Base-by-base conservation (phyloP, 2,888 invertebrate genomes). In the Microctonus hyperodae region DNA sequence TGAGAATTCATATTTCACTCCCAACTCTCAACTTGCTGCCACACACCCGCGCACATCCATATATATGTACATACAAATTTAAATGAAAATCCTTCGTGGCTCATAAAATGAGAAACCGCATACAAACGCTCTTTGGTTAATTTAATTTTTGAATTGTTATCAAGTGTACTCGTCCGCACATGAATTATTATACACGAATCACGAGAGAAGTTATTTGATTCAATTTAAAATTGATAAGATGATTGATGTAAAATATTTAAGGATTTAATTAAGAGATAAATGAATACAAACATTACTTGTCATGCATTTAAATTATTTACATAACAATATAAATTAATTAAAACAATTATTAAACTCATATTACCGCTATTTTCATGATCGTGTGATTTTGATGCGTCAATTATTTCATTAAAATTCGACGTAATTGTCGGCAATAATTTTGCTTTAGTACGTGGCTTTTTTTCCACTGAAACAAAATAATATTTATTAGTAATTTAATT, bases 371-470 rank as follows among this genome's bases (percentile, higher is more conserved):
- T 78, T 66, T 77, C 79, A 53, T 75, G 71, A 9, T 74, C 72
- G 50, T 77, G 75, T 63, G 78, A 73, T 59, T 79, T 76, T 9
- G 82, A 80, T 40, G 78, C 73, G 67, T 78, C 79, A 7, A 79
- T 74, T 58, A 81, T 75, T 65, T 81, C 79, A 65, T 81, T 79
- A 50, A 74, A 74, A 56, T 73, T 78, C 1, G 79, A 76, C 40
- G 72, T 73, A 9, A 74, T 33, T 56, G 78, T 82, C 13, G 81
- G 74, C 1, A 74, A 65, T 13, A 75, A 71, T 72, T 76, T 78
- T 58, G 76, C 78, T 58, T 76, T 74, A 7, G 74, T 75, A 65
- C 77, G 75, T 64, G 75, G 77, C 64, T 73, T 78, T 58, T 75
- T 80, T 61, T 79, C 79, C 63, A 75, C 79, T 79, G 70, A 40